Conservation (phyloP, 2,797 vertebrate species). For the Harpagifer antarcticus region DNA sequence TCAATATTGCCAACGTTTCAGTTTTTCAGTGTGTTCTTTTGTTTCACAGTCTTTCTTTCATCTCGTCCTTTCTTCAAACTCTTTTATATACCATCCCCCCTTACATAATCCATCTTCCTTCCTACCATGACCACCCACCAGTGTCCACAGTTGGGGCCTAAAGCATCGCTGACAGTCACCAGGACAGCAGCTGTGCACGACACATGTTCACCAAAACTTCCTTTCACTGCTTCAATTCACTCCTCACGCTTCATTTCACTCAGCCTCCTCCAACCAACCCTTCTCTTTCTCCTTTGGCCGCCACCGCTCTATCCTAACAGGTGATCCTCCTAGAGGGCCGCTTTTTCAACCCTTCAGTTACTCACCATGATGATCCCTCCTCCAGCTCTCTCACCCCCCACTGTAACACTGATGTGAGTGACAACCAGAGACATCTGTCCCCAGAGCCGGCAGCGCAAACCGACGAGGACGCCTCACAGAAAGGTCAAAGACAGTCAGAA, state of each 20-base stretch:
- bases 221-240: slow-evolving; percentile 72
- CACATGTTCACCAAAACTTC: slow-evolving; percentile 72
- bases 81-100: slow-evolving; percentile 3
- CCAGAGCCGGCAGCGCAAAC: slow-evolving; percentile 49
- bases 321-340: slow-evolving; percentile 64
- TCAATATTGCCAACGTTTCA: too few relatives aligned
- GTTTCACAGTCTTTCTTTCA: neutral
- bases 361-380: slow-evolving; percentile 43
- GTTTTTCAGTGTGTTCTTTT: slow-evolving; percentile 2
- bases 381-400: slow-evolving; percentile 33
- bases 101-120: slow-evolving; percentile 24
- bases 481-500: slow-evolving; percentile 31
- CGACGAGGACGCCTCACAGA: slow-evolving; percentile 16
- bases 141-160: slow-evolving; percentile 46
- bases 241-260: slow-evolving; percentile 57
- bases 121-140: slow-evolving; percentile 24
- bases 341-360: slow-evolving; percentile 72
- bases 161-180: slow-evolving; percentile 57
- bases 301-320: slow-evolving; percentile 52
- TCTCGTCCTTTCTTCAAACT: neutral
- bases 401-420: slow-evolving; percentile 26
- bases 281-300: slow-evolving; percentile 35
- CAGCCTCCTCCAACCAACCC: slow-evolving; percentile 16
- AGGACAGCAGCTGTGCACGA: slow-evolving; percentile 73
- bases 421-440: slow-evolving; percentile 77